Base-by-base conservation (phyloP, 2,888 invertebrate genomes). In the Pteria penguin region DNA sequence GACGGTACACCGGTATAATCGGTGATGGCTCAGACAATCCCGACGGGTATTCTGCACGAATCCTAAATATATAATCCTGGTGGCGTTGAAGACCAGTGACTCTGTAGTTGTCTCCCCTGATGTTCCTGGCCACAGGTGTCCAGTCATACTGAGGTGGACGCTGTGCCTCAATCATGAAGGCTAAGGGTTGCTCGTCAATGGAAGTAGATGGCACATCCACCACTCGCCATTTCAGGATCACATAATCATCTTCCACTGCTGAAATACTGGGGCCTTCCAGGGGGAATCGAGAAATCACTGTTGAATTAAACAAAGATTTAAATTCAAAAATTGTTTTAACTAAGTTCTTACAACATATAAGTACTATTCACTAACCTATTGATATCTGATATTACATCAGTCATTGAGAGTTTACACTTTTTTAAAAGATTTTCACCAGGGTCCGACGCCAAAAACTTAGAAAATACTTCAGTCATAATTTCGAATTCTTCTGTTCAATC, bases 11-110 rank as follows among this genome's bases (percentile, higher is more conserved):
- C n/a, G 87, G 85, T 1, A 96, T 96, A 90, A 95, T 96, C 1
- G 98, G 97, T 72, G 98, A 97, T 0, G 99, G 98, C 90, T 98
- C 98, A 92, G 97, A 97, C 82, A 97, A 95, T 63, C 98, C 99
- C 91, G 96, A 97, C 5, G 79, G 87, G 91, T 96, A 93, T 97
- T 99, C 92, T 97, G 98, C 98, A 31, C 98, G 95, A 36, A 99
- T 95, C 78, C 99, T 94, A 94, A 98, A 98, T 92, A 96, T 96
- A 93, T 99, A 99, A 93, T 98, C 98, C 83, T 96, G 94, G 93
- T 96, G 97, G 0, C 98, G 97, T 89, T 97, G 96, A 78, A 99
- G 85, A 24, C 88, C 87, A 4, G 81, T 82, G 69, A 91, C 82
- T 63, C 80, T 79, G 78, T 88, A 90, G 18, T 69, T 79, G 11